Evolutionary conservation across 2,797 vertebrate species (phyloP).

Genomic region (Simalia tracyae): DNA sequence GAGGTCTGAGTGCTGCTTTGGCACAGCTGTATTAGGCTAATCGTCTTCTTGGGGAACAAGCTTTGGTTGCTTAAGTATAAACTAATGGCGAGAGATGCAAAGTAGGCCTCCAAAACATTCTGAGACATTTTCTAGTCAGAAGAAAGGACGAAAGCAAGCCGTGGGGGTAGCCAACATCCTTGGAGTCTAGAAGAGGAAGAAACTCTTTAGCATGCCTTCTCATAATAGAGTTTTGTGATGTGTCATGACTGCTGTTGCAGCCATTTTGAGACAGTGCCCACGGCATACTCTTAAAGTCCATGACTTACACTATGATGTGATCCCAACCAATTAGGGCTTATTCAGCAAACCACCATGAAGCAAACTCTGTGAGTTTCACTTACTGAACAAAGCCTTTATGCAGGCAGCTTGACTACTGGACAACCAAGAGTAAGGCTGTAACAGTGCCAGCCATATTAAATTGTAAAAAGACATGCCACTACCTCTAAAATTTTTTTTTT

Average conservation of each 20-base stretch:
- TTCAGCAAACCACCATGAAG: background rate
- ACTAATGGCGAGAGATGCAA: background rate
- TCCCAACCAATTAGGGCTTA: background rate
- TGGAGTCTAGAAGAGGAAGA: background rate
- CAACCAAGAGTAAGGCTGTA: background rate
- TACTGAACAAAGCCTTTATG: background rate
- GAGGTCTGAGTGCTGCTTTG: background rate
- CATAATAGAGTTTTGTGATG: background rate
- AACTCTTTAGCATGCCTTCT: background rate
- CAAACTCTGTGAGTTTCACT: background rate
- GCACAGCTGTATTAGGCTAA: background rate
- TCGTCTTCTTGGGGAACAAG: background rate
- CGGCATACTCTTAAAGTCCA: background rate
- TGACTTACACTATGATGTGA: background rate
- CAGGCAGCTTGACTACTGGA: background rate
- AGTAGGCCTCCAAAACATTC: background rate
- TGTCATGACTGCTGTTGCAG: background rate
- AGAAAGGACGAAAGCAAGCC: background rate
- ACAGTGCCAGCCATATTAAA: background rate
- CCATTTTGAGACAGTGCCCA: background rate
- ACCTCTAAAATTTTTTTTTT: background rate
- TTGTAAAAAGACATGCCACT: background rate
- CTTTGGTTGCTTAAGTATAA: background rate
- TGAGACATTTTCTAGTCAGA: background rate
- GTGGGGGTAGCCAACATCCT: background rate